These are phyloP conservation scores for Pantherophis guttatus DNA, from an alignment of 2,113 vertebrate genomes.

Conservation along the genomic window DNA sequence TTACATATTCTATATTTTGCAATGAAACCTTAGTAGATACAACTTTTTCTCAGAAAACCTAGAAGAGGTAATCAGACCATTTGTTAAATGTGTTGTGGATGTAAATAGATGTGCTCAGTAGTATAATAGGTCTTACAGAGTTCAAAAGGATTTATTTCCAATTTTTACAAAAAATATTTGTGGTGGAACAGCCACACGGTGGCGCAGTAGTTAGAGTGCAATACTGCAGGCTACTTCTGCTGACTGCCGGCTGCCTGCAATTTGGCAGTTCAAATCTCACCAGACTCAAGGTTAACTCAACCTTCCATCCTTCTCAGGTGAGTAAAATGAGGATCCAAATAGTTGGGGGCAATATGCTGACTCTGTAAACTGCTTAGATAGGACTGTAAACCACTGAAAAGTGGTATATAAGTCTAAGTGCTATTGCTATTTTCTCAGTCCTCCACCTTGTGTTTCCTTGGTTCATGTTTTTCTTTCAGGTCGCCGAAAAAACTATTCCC, in stretches of 20 bases:
- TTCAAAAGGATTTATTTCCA: background rate
- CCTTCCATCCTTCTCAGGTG: too few relatives aligned
- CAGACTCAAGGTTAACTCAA: too few relatives aligned
- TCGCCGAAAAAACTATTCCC: conserved; percentile 21
- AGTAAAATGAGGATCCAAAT: too few relatives aligned
- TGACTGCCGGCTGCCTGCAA: too few relatives aligned
- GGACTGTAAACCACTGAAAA: too few relatives aligned
- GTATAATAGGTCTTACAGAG: background rate
- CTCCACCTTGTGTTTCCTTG: background rate
- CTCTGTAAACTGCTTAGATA: too few relatives aligned
- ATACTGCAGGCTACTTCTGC: too few relatives aligned
- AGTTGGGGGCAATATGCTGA: too few relatives aligned
- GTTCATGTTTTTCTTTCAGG: conserved; percentile 4
- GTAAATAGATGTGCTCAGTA: background rate
- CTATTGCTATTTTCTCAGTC: background rate
- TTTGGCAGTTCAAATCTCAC: too few relatives aligned
- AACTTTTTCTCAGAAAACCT: background rate
- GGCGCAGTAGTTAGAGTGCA: too few relatives aligned
- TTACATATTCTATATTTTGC: background rate
- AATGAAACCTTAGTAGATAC: background rate
- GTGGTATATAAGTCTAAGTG: too few relatives aligned
- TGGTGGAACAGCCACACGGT: background rate
- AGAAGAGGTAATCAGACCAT: background rate
- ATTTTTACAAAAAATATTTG: background rate
- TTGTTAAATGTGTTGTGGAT: background rate